phyloP scores from a whole-genome alignment of 1,140 invertebrate genomes.

The Cryptotermes secundus region DNA sequence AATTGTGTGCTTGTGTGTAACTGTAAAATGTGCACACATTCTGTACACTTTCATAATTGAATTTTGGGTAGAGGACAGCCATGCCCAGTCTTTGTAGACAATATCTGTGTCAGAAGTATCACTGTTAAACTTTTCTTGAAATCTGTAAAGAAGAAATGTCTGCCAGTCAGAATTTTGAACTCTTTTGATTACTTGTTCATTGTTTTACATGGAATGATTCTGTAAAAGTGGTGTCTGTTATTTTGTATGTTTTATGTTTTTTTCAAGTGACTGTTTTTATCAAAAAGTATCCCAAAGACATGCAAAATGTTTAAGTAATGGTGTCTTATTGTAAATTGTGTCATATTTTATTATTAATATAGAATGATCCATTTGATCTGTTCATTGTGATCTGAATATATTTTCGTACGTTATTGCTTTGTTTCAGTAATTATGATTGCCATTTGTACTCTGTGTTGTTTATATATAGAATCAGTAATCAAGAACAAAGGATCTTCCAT shows the following conservation, averaged over 20 bases:
- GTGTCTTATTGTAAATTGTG: neutral
- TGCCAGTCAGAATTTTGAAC: neutral
- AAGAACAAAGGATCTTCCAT: neutral
- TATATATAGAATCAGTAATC: neutral
- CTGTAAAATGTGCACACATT: neutral
- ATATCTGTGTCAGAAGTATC: neutral
- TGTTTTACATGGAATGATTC: neutral
- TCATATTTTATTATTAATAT: neutral
- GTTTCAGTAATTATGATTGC: neutral
- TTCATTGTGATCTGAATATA: neutral
- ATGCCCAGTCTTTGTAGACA: neutral
- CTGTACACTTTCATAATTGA: neutral
- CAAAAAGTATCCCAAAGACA: neutral
- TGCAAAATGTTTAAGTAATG: neutral
- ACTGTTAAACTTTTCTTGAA: neutral
- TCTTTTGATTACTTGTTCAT: neutral
- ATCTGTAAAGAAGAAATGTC: neutral
- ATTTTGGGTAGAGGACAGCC: neutral
- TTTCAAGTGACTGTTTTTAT: neutral
- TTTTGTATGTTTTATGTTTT: neutral
- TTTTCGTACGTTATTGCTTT: neutral
- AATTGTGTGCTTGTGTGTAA: slow-evolving; percentile 6
- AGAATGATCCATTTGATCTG: neutral
- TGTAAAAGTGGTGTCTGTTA: neutral
- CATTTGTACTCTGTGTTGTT: neutral